Percentiles rank a stretch among this genome's conserved stretches.
phyloP scores from a whole-genome alignment of 2,797 vertebrate genomes.

The Hylomyscus alleni region DNA sequence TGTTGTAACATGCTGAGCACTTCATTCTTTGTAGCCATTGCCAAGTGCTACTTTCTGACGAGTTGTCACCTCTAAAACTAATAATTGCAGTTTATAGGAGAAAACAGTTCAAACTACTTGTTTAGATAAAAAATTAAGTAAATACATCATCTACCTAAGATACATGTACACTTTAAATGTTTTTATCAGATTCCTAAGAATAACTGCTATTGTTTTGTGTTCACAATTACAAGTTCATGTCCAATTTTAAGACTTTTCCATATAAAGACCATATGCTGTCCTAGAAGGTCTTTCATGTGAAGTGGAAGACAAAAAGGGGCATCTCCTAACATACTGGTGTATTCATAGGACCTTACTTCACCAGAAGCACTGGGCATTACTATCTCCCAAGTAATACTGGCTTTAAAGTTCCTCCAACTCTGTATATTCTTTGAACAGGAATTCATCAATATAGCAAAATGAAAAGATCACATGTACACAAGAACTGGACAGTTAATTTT shows the following conservation, averaged over 20 bases:
- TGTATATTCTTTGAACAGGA: not conserved
- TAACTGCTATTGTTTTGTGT: not conserved
- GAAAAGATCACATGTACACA: not conserved
- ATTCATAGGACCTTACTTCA: not conserved
- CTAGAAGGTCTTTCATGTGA: not conserved
- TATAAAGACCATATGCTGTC: not conserved
- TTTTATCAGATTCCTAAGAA: slow-evolving; percentile 30
- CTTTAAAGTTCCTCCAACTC: slow-evolving; percentile 5
- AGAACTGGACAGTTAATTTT: slow-evolving; percentile 13
- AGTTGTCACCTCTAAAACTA: slow-evolving; percentile 33
- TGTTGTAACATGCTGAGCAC: no score
- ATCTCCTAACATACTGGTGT: not conserved
- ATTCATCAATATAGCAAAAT: not conserved
- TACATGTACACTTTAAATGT: slow-evolving; percentile 3
- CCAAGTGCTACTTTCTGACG: not conserved
- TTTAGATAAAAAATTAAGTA: slow-evolving; percentile 46
- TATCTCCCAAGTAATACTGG: not conserved
- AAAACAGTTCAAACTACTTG: slow-evolving; percentile 49
- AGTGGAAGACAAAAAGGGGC: no score
- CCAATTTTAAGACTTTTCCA: slow-evolving; percentile 46
- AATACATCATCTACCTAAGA: slow-evolving; percentile 41
- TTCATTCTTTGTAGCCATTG: not conserved
- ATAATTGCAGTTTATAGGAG: not conserved
- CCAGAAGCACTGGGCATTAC: not conserved
- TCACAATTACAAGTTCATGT: slow-evolving; percentile 16